Evolutionary conservation across 2,113 vertebrate genomes (phyloP), one percentile per base, ranked within the genome.

Genomic region (Euleptes europaea): DNA sequence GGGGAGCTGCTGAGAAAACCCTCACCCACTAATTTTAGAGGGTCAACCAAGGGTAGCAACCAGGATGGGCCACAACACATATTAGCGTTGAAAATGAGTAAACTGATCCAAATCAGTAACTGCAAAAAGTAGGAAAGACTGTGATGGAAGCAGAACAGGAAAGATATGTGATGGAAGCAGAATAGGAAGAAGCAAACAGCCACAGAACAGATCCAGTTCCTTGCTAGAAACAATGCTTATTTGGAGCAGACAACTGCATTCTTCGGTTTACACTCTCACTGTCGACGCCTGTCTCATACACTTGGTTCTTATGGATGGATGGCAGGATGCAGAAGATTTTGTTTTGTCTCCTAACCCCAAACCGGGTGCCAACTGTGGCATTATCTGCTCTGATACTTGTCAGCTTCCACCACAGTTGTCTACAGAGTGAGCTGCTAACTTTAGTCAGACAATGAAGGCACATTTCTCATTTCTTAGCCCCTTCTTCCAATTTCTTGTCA

Each of bases 371-470:
- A 35, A 67, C 14, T 79, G 87, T 47, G 35, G 77, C 10, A 66
- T 17, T 1, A 78, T 47, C 0, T 0, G 71, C n/a, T 86, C 71
- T 49, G 63, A 19, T 87, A 33, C 17, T 65, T 51, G 13, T 44
- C 80, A 40, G 49, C 28, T 87, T 90, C 44, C 8, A 4, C 47
- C 76, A 38, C 83, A 92, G 84, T 40, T 92, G 84, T 83, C 80
- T 88, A 78, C 79, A 90, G 67, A 83, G 82, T 88, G 23, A 4
- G 80, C 35, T 54, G 7, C 3, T 15, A 8, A 13, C 0, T 82
- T 44, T 84, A 71, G 76, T 5, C 71, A 85, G 15, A 4, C 0
- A 10, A 35, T 63, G 67, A 40, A 78, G 0, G 12, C 1, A 40
- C 17, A 31, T 60, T 33, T 1, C 2, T 44, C 7, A 38, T 21